Conservation (phyloP, 2,797 vertebrate genomes). For the Enteromius thamalakanensis region DNA sequence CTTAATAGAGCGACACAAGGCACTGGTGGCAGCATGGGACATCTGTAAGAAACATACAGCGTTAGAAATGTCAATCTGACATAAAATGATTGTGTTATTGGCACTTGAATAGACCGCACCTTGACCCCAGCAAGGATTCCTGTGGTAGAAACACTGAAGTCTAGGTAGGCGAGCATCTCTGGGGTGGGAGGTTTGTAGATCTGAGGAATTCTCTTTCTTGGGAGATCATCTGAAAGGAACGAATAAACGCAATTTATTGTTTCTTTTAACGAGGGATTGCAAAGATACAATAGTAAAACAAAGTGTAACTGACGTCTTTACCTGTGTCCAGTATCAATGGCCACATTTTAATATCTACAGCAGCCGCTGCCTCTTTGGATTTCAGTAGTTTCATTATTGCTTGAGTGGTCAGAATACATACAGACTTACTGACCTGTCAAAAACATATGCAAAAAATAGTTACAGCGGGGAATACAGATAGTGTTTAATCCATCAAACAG, state of each 20-base stretch:
- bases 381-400: constrained; percentile 92
- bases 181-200: constrained; percentile 90
- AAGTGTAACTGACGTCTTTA: constrained; percentile 56
- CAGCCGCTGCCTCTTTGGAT: constrained; percentile 92
- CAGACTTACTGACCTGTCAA: constrained; percentile 92
- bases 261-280: neutral
- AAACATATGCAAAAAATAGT: constrained; percentile 48
- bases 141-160: constrained; percentile 97
- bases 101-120: constrained; percentile 52
- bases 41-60: constrained; percentile 76
- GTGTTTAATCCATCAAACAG: neutral
- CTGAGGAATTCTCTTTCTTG: constrained; percentile 87
- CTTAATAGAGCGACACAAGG: constrained; percentile 97
- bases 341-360: constrained; percentile 93
- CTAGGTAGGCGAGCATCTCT: constrained; percentile 92
- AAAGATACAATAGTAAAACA: neutral
- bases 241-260: neutral
- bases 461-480: neutral
- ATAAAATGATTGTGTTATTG: neutral
- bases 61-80: neutral
- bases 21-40: constrained; percentile 94
- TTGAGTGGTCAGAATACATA: constrained; percentile 94
- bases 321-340: constrained; percentile 94
- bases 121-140: constrained; percentile 96
- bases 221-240: constrained; percentile 86